These are phyloP conservation scores for Oryzias melastigma DNA, from an alignment of 2,113 vertebrate species.

Conservation along the genomic window DNA sequence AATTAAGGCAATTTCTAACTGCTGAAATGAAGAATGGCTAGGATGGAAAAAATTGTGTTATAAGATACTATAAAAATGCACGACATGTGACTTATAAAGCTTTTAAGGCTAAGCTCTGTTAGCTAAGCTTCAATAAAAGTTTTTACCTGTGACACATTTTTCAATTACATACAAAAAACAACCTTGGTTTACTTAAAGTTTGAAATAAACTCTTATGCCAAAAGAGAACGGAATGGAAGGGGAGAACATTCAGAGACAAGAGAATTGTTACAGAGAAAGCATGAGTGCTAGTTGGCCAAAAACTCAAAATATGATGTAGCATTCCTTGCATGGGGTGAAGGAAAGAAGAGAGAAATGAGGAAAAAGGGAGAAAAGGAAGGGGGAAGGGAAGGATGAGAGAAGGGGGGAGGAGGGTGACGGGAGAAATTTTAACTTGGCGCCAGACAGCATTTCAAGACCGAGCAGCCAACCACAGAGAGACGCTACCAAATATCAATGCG, in stretches of 20 bases:
- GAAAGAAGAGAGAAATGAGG: conserved; percentile 41
- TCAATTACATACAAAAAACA: conserved; percentile 13
- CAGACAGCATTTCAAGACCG: conserved; percentile 74
- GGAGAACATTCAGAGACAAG: conserved; percentile 7
- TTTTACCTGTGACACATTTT: conserved; percentile 21
- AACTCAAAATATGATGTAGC: conserved; percentile 70
- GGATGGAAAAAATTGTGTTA: not conserved
- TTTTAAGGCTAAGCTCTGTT: not conserved
- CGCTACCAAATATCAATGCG: conserved; percentile 58
- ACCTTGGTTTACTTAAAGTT: conserved; percentile 61
- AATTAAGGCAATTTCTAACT: not conserved
- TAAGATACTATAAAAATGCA: not conserved
- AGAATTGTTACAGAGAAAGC: conserved; percentile 4
- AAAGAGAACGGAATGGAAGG: conserved; percentile 45
- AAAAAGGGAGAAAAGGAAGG: conserved; percentile 33
- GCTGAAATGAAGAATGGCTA: not conserved
- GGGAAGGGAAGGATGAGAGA: conserved; percentile 17
- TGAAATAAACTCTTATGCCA: conserved; percentile 44
- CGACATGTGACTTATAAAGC: no score
- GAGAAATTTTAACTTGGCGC: conserved; percentile 78
- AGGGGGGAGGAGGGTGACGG: conserved; percentile 43
- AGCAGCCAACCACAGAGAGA: conserved; percentile 61
- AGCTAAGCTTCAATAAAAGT: conserved; percentile 3
- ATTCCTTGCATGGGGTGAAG: conserved; percentile 73
- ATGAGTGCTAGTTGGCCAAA: conserved; percentile 59